Conservation (phyloP, 2,797 vertebrate species). For the Natrix natrix region DNA sequence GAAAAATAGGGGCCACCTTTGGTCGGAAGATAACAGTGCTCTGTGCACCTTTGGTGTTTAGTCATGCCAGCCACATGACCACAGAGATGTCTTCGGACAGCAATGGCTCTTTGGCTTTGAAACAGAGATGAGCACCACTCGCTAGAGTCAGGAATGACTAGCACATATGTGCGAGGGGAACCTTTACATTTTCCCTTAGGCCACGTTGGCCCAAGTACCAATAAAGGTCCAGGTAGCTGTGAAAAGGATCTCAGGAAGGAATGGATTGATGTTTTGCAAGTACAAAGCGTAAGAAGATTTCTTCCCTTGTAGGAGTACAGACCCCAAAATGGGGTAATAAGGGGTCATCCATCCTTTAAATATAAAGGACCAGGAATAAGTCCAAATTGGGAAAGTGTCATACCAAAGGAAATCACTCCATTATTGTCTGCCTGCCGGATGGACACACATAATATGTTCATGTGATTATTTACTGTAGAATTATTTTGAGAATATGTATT, state of each 20-base stretch:
- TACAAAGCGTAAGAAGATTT: constrained; percentile 12
- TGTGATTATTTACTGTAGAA: neutral
- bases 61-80: too few relatives aligned
- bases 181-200: too few relatives aligned
- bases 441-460: neutral
- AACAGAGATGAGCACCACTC: too few relatives aligned
- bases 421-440: constrained; percentile 65
- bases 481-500: neutral
- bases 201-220: constrained; percentile 70
- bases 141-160: too few relatives aligned
- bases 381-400: neutral
- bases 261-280: constrained; percentile 61
- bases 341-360: neutral
- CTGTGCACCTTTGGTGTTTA: too few relatives aligned
- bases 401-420: constrained; percentile 52
- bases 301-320: constrained; percentile 38
- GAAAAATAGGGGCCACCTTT: too few relatives aligned
- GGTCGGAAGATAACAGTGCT: too few relatives aligned
- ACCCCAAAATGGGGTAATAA: constrained; percentile 58
- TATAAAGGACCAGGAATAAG: constrained; percentile 47
- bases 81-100: too few relatives aligned
- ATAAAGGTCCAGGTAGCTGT: constrained; percentile 69
- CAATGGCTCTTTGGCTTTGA: too few relatives aligned
- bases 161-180: too few relatives aligned
- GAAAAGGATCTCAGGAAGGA: constrained; percentile 64